phyloP scores from a whole-genome alignment of 2,797 vertebrate genomes.

The Danio albolineatus region DNA sequence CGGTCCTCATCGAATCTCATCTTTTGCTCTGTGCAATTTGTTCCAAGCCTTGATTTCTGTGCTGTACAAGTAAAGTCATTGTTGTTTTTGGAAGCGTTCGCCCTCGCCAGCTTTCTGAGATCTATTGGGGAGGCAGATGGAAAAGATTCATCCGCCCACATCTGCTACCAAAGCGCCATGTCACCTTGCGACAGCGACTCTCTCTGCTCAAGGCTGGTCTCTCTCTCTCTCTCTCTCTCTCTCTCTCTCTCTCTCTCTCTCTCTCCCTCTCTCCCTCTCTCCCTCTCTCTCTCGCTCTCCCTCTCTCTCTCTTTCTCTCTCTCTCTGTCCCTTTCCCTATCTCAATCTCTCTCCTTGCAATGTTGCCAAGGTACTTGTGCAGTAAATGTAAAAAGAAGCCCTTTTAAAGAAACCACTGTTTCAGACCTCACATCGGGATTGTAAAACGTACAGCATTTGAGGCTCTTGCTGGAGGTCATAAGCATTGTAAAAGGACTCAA shows the following conservation, averaged over 20 bases:
- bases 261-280: neutral
- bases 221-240: slow-evolving; percentile 18
- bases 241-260: neutral
- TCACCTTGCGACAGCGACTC: slow-evolving; percentile 55
- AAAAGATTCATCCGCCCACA: slow-evolving; percentile 55
- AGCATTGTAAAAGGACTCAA: slow-evolving; percentile 69
- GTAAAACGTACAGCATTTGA: slow-evolving; percentile 67
- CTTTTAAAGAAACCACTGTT: slow-evolving; percentile 46
- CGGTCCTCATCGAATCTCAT: slow-evolving; percentile 8
- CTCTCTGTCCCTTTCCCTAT: neutral
- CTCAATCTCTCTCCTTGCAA: neutral
- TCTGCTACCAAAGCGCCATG: slow-evolving; percentile 44
- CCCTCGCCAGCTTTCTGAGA: slow-evolving; percentile 32
- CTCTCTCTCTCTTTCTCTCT: slow-evolving; percentile 13
- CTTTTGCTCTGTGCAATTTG: slow-evolving; percentile 18
- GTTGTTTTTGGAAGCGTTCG: slow-evolving; percentile 60
- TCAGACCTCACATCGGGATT: slow-evolving; percentile 30
- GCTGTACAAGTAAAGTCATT: slow-evolving; percentile 36
- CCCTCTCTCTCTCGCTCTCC: slow-evolving; percentile 6
- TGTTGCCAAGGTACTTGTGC: slow-evolving; percentile 38
- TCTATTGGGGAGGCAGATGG: slow-evolving; percentile 40
- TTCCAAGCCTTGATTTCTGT: slow-evolving; percentile 15
- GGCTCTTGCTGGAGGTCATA: slow-evolving; percentile 66
- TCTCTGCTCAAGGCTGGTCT: slow-evolving; percentile 35
- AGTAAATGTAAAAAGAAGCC: slow-evolving; percentile 38